Base-by-base conservation (phyloP, 1,140 invertebrate species). In the Drosophila sucinea region DNA sequence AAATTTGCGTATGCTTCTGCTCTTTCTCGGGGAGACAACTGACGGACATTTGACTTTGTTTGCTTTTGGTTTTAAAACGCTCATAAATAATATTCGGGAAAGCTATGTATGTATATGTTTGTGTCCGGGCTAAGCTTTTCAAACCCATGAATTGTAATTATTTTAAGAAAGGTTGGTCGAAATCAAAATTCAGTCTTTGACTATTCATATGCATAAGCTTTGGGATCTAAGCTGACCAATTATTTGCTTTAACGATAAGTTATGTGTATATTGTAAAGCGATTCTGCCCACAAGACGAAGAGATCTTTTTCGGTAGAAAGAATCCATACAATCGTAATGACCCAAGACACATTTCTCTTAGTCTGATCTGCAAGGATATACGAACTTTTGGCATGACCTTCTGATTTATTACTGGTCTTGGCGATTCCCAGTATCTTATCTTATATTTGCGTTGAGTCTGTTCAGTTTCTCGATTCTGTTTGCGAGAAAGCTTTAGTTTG, bases 1-100 rank as follows among this genome's bases (percentile, higher is more conserved):
- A 78, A 78, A 75, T 78, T 75, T 78, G 72, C 75, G 75, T 77
- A 77, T 74, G 71, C 41, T 70, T 57, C 56, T 58, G 56, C 25
- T 64, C 44, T 54, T 10, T 3, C 25, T 7, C 17, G 17, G 33
- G 38, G 33, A 29, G 67, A 75, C 75, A 78, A 71, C 63, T 78
- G 76, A 78, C 76, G 72, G 63, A 67, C 72, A 71, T 78, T 78
- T 75, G 76, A 78, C 76, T 78, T 75, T 78, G 72, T 41, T 62
- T 47, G 38, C 33, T 32, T 41, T 62, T 17, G 25, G 60, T 62
- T 44, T 44, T 27, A 62, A 44, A 62, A 30, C 44, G 38, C 30
- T 41, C 38, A 44, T 62, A 62, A 41, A 62, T 62, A 58, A 38
- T 35, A 58, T 58, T 51, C 44, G 44, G 44, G 44, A 0, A 7